phyloP scores from a whole-genome alignment of 2,797 vertebrate species.

The Pterois miles region DNA sequence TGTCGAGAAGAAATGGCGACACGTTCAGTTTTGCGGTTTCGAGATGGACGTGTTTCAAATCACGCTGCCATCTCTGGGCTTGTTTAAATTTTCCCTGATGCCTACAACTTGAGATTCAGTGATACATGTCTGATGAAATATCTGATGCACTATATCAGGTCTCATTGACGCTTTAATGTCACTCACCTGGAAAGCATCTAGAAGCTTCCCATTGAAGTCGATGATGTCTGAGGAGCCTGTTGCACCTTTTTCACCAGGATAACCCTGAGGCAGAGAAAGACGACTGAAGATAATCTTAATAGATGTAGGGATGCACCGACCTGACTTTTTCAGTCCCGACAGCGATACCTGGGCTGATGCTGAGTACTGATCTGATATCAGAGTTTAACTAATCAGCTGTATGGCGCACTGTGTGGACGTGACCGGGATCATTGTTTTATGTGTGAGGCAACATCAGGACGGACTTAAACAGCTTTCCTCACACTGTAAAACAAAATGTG shows the following conservation, averaged over 20 bases:
- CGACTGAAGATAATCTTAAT: no score
- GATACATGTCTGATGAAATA: not conserved
- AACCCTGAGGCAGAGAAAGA: constrained; percentile 82
- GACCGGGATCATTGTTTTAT: no score
- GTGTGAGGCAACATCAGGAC: no score
- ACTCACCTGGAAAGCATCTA: constrained; percentile 90
- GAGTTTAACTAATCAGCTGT: no score
- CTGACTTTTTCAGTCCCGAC: no score
- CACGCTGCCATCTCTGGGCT: not conserved
- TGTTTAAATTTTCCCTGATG: not conserved
- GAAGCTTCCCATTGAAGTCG: constrained; percentile 90
- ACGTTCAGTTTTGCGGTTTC: constrained; percentile 45
- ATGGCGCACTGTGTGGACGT: no score
- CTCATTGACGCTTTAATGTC: not conserved
- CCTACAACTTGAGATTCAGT: not conserved
- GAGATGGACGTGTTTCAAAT: not conserved
- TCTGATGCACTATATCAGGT: constrained; percentile 6
- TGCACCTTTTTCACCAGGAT: constrained; percentile 87
- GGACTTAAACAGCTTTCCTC: no score
- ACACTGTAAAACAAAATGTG: no score
- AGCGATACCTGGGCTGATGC: no score
- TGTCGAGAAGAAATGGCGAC: constrained; percentile 66
- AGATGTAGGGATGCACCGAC: no score
- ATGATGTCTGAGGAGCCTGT: constrained; percentile 88
- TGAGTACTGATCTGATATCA: no score